A percentile compares a stretch with the other conserved stretches of the same genome.
phyloP scores from a whole-genome alignment of 2,888 invertebrate genomes.

The Drosophila fungiperda region DNA sequence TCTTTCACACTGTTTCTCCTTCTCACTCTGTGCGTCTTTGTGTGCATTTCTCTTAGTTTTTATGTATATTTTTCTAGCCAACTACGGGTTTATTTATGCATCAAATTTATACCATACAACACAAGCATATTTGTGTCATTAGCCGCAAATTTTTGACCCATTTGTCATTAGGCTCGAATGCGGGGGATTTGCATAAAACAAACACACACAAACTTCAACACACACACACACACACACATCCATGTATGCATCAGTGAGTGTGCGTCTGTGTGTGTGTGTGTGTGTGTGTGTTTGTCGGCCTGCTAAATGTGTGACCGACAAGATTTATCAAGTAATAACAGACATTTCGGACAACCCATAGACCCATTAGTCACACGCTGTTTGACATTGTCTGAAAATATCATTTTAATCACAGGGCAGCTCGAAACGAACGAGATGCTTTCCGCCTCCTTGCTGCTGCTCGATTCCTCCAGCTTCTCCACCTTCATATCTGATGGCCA shows the following conservation, averaged over 20 bases:
- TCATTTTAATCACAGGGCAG: slow-evolving; percentile 75
- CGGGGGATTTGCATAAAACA: slow-evolving; percentile 78
- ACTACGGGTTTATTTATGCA: slow-evolving; percentile 71
- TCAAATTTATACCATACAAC: slow-evolving; percentile 70
- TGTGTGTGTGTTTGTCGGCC: slow-evolving; percentile 22
- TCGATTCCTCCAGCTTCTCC: neutral
- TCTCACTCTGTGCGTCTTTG: neutral
- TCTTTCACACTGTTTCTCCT: neutral
- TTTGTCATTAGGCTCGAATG: slow-evolving; percentile 75
- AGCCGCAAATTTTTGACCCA: slow-evolving; percentile 81
- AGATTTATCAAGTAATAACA: slow-evolving; percentile 81
- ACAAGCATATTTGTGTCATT: slow-evolving; percentile 79
- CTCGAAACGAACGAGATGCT: slow-evolving; percentile 21
- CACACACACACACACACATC: slow-evolving; percentile 26
- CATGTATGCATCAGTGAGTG: neutral
- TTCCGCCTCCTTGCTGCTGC: neutral
- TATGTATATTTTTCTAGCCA: slow-evolving; percentile 25
- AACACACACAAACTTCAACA: slow-evolving; percentile 43
- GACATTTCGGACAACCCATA: slow-evolving; percentile 81
- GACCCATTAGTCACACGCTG: slow-evolving; percentile 81
- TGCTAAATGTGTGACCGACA: slow-evolving; percentile 77
- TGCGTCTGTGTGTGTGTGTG: neutral
- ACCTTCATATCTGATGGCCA: slow-evolving; percentile 1
- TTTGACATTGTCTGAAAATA: slow-evolving; percentile 81
- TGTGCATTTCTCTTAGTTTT: slow-evolving; percentile 6